phyloP scores from a whole-genome alignment of 1,140 invertebrate genomes.

The Aplysia californica region DNA sequence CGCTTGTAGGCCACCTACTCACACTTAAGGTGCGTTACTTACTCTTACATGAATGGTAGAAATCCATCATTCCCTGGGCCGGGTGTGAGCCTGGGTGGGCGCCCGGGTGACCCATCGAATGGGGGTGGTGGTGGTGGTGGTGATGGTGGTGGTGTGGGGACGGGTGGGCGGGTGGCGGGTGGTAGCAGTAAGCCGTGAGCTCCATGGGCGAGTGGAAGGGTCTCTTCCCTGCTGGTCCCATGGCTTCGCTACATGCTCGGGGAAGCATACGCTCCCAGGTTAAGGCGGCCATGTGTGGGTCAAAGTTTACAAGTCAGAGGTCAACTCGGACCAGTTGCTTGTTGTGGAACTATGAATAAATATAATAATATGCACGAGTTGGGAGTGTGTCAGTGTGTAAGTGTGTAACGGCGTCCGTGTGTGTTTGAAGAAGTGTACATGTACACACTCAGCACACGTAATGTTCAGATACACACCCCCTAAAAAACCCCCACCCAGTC shows the following conservation, averaged over 20 bases:
- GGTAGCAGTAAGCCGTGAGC: slow-evolving; percentile 24
- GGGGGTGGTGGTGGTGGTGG: slow-evolving; percentile 26
- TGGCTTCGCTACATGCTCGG: slow-evolving; percentile 18
- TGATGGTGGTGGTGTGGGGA: slow-evolving; percentile 12
- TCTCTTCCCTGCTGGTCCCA: slow-evolving; percentile 18
- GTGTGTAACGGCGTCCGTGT: background rate
- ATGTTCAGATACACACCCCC: background rate
- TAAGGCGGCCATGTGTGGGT: slow-evolving; percentile 14
- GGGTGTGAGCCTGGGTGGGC: slow-evolving; percentile 44
- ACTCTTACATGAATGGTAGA: slow-evolving; percentile 62
- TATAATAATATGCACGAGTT: background rate
- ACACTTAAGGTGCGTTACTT: slow-evolving; percentile 34
- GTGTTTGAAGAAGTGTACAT: background rate
- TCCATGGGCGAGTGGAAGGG: slow-evolving; percentile 25
- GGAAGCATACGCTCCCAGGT: slow-evolving; percentile 34
- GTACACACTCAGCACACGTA: background rate
- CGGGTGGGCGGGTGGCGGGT: slow-evolving; percentile 13
- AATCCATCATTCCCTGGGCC: slow-evolving; percentile 47
- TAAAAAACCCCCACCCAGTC: too few species aligned
- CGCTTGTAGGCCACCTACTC: too few species aligned
- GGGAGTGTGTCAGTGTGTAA: background rate
- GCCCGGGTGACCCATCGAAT: slow-evolving; percentile 37
- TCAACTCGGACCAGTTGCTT: background rate
- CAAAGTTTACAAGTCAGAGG: background rate
- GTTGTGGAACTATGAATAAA: background rate